These are phyloP conservation scores for Machimus rusticus DNA, from an alignment of 2,888 invertebrate species.

Conservation along the genomic window DNA sequence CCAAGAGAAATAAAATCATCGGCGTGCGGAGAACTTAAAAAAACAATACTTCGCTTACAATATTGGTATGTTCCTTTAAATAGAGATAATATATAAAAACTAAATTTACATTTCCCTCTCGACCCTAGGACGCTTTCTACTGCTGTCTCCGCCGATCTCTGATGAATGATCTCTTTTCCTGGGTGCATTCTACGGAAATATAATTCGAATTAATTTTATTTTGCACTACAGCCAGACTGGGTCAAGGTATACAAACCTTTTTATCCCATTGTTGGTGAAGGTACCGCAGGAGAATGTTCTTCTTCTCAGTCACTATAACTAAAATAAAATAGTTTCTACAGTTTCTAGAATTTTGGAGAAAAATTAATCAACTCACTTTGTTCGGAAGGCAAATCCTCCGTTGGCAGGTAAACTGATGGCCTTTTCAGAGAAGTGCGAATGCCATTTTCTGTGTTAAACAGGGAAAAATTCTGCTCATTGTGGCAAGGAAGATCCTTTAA, in stretches of 20 bases:
- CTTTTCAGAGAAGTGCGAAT: constrained; percentile 83
- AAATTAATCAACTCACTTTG: constrained; percentile 74
- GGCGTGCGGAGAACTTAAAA: neutral
- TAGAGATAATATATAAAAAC: constrained; percentile 27
- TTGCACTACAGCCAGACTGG: neutral
- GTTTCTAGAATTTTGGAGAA: neutral
- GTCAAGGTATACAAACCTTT: constrained; percentile 64
- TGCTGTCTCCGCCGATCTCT: constrained; percentile 20
- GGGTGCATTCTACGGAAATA: constrained; percentile 29
- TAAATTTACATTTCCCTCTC: constrained; percentile 40
- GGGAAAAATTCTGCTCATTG: constrained; percentile 89
- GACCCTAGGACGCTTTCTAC: constrained; percentile 41
- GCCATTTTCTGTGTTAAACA: constrained; percentile 86
- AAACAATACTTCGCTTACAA: constrained; percentile 12
- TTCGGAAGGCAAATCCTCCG: constrained; percentile 91
- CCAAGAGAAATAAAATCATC: constrained; percentile 7
- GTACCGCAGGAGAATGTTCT: constrained; percentile 90
- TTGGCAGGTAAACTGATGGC: constrained; percentile 90
- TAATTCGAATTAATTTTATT: neutral
- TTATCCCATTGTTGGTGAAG: constrained; percentile 96
- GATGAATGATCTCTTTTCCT: constrained; percentile 43
- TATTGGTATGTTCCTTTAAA: constrained; percentile 27
- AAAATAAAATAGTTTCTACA: neutral
- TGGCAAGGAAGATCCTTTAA: constrained; percentile 90
- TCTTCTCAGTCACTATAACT: constrained; percentile 96